Conservation (phyloP, 2,797 vertebrate species). For the Semaprochilodus insignis region DNA sequence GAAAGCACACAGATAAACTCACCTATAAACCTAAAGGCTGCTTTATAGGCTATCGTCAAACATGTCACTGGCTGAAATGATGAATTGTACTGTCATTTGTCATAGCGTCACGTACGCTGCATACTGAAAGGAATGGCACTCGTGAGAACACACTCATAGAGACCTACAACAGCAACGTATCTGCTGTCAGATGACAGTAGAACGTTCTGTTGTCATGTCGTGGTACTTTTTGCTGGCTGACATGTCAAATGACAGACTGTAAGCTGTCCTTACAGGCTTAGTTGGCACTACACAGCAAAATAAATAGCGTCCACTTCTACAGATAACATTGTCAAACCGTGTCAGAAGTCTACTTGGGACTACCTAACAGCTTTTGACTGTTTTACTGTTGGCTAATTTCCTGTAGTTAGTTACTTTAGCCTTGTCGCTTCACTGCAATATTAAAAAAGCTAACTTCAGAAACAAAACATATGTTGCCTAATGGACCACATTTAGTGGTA, state of each 20-base stretch:
- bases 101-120: neutral
- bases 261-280: neutral
- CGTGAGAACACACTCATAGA: neutral
- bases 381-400: too few relatives aligned
- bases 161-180: neutral
- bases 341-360: too few relatives aligned
- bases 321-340: too few relatives aligned
- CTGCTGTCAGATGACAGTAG: neutral
- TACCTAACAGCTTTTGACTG: too few relatives aligned
- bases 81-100: constrained; percentile 1
- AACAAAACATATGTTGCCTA: too few relatives aligned
- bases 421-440: too few relatives aligned
- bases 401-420: too few relatives aligned
- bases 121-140: neutral
- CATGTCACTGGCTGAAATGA: neutral
- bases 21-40: constrained; percentile 11
- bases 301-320: too few relatives aligned
- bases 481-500: too few relatives aligned
- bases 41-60: neutral
- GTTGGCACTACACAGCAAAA: neutral
- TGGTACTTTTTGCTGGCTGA: neutral
- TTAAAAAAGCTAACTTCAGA: too few relatives aligned
- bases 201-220: constrained; percentile 2
- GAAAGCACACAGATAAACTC: neutral
- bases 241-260: neutral